Base-by-base conservation (phyloP, 2,797 vertebrate genomes). In the Knipowitschia caucasica region DNA sequence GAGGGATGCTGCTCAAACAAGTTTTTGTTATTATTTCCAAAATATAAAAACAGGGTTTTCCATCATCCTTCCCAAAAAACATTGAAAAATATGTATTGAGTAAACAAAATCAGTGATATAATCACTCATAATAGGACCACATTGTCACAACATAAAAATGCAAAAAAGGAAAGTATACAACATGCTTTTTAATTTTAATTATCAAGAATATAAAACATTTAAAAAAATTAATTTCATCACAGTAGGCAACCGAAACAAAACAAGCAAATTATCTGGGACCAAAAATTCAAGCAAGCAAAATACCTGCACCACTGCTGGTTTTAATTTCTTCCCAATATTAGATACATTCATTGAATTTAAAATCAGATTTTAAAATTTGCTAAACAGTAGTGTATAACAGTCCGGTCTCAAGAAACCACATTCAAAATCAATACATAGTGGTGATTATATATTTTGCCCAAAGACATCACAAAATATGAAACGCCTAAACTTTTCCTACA, bases 151-250 rank as follows among this genome's bases (percentile, higher is more conserved):
- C n/a, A n/a, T n/a, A n/a, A n/a, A n/a, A n/a, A n/a, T n/a, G n/a
- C n/a, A n/a, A n/a, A n/a, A n/a, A n/a, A n/a, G n/a, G n/a, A n/a
- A n/a, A n/a, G n/a, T n/a, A n/a, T n/a, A n/a, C n/a, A 42, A 8
- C 21, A 43, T 14, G 21, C 23, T 43, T 43, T 5, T 43, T 43
- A 7, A n/a, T 10, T 21, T 0, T 10, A 4, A 39, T 43, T 14
- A 24, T 43, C 25, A 5, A 14, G 7, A 42, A 42, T 42, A 24
- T 8, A 20, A 23, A 42, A 42, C 20, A 24, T 42, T 17, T 6
- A 42, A 40, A 24, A 42, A 24, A 21, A 43, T 43, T 43, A 23
- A 42, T 42, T 42, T 42, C 12, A 23, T 24, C 21, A 43, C 40
- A 43, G 21, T 23, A 43, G 21, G 40, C 40, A 43, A 25, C 14